These are phyloP conservation scores for Ellobius talpinus DNA, from an alignment of 2,113 vertebrate genomes.

Conservation along the genomic window DNA sequence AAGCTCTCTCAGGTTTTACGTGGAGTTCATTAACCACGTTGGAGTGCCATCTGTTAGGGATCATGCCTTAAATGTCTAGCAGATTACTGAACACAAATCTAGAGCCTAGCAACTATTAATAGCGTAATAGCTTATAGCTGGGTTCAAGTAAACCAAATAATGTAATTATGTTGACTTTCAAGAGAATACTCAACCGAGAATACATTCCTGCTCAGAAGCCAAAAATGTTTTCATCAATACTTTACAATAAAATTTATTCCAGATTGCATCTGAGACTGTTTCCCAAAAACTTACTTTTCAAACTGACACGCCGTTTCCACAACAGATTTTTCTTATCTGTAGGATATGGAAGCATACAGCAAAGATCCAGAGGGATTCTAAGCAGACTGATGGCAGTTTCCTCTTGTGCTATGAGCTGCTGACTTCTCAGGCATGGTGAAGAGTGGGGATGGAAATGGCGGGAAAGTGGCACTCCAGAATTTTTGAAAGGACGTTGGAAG, in stretches of 20 bases:
- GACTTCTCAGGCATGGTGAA: background rate
- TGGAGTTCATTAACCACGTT: no score
- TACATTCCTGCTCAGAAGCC: background rate
- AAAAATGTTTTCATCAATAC: constrained; percentile 46
- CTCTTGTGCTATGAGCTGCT: background rate
- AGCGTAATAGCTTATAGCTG: background rate
- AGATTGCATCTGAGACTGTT: constrained; percentile 25
- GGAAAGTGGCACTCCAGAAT: background rate
- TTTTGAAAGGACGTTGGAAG: background rate
- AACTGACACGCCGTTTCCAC: background rate
- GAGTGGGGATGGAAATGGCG: background rate
- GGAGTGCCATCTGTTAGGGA: no score
- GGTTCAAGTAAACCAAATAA: constrained; percentile 6
- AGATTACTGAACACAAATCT: background rate
- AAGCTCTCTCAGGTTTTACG: no score
- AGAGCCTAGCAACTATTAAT: background rate
- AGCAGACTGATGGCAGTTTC: background rate
- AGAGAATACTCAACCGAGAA: background rate
- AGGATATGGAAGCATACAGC: background rate
- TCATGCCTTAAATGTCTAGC: background rate
- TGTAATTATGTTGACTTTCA: background rate
- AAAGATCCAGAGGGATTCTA: background rate
- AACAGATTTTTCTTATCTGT: background rate
- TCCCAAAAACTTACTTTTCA: constrained; percentile 4
- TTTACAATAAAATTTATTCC: constrained; percentile 51